Evolutionary conservation across 2,888 invertebrate species (phyloP).

Genomic region (Lottia scabra): DNA sequence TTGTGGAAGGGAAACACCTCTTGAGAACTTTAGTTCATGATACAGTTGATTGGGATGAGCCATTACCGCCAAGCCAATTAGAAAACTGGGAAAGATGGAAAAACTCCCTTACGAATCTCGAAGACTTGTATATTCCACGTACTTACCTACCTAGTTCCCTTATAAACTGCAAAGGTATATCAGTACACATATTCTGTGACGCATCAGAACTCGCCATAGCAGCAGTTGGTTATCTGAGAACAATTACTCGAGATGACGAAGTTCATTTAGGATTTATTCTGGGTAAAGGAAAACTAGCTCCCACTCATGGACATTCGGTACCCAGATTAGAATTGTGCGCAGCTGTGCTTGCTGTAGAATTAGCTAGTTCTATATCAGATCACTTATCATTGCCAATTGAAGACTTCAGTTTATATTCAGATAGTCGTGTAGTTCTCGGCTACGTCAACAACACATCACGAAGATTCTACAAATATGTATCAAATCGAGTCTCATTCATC

Average conservation of each 20-base stretch:
- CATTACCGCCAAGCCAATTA: background rate
- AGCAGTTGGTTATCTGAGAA: constrained; percentile 19
- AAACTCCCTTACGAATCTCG: background rate
- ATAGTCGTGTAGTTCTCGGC: constrained; percentile 11
- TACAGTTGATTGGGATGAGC: constrained; percentile 15
- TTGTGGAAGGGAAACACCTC: constrained; percentile 3
- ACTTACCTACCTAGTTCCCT: background rate
- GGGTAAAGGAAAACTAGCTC: constrained; percentile 29
- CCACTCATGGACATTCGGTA: constrained; percentile 20
- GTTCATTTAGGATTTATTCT: constrained; percentile 8
- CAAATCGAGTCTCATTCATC: constrained; percentile 23
- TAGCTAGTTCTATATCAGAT: constrained; percentile 1
- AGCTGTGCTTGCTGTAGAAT: constrained; percentile 22
- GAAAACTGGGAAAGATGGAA: constrained; percentile 11
- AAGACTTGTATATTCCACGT: background rate
- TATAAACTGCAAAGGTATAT: background rate
- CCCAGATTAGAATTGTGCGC: constrained; percentile 29
- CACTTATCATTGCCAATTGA: background rate
- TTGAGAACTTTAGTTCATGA: background rate
- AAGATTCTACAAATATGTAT: constrained; percentile 23
- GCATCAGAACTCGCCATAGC: constrained; percentile 20
- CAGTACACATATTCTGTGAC: constrained; percentile 18
- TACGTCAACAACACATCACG: constrained; percentile 12
- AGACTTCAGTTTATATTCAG: constrained; percentile 9
- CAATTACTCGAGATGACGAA: background rate